Conservation (phyloP, 2,888 invertebrate genomes). For the Empis stercorea region DNA sequence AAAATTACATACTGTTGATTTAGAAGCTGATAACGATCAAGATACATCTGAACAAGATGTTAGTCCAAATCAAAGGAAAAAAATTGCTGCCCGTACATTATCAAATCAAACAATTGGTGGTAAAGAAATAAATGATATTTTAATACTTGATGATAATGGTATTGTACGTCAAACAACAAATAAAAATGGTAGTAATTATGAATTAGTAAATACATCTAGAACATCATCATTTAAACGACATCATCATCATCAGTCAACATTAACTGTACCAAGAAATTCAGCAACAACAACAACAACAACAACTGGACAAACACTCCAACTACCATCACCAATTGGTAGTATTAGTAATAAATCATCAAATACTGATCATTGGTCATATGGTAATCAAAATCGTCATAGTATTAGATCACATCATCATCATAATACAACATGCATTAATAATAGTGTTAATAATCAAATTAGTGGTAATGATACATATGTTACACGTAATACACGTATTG, state of each 20-base stretch:
- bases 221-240: conserved; percentile 9
- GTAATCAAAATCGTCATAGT: conserved; percentile 4
- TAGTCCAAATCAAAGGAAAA: conserved; percentile 22
- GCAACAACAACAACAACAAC: not conserved
- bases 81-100: conserved; percentile 23
- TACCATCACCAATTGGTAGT: not conserved
- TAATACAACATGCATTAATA: not conserved
- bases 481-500: conserved; percentile 20
- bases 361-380: conserved; percentile 3
- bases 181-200: conserved; percentile 12
- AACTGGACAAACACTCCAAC: not conserved
- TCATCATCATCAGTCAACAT: not conserved
- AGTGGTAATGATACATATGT: conserved; percentile 18
- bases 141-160: conserved; percentile 21
- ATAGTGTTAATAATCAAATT: conserved; percentile 6
- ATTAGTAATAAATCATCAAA: conserved; percentile 1
- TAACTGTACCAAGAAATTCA: not conserved
- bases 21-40: conserved; percentile 19
- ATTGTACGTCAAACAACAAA: conserved; percentile 3
- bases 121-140: conserved; percentile 28
- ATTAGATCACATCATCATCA: conserved; percentile 1
- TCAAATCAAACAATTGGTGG: conserved; percentile 30
- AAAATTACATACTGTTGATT: conserved; percentile 27
- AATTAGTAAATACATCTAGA: conserved; percentile 11
- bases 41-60: conserved; percentile 31